Base-by-base conservation (phyloP, 2,888 invertebrate species). In the Atherix ibis region DNA sequence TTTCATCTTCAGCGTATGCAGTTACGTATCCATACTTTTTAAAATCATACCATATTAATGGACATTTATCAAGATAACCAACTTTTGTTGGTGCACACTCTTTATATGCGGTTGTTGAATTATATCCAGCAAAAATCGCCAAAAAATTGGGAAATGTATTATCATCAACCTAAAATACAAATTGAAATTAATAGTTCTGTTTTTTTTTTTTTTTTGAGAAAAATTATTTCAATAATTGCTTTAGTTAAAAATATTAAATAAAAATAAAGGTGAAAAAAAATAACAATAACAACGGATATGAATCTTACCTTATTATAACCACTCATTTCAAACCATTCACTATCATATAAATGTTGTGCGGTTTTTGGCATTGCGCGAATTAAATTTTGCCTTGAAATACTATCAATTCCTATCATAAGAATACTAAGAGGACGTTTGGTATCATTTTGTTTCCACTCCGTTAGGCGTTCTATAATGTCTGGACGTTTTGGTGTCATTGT, bases 91-190 rank as follows among this genome's bases (percentile, higher is more conserved):
- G 68, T 18, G 64, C 56, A 43, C 70, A 69, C 30, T 64, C 52
- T 2, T 54, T 46, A 31, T 68, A 62, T 10, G 72, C 61, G 12
- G 64, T 47, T 1, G 52, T 44, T 19, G 59, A 52, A 39, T 63
- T 70, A 41, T 69, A 65, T 2, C 89, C 91, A 0, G 80, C 75
- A 10, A 83, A 63, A 28, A 81, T 66, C 0, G 88, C 84, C 70
- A 88, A 78, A 32, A 92, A 58, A 58, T 92, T 94, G 0, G 91
- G 87, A 50, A 82, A 85, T 0, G 89, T 91, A 49, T 91, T 91
- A 50, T 89, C 89, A 5, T 75, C 85, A 40, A 83, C 71, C 71
- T 84, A 51, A 2, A 38, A 39, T n/a, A 6, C 18, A 18, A 13
- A 27, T 19, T 14, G 18, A 14, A 19, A n/a, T n/a, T n/a, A n/a